Base-by-base conservation (phyloP, 2,888 invertebrate genomes). In the Cantharis rufa region DNA sequence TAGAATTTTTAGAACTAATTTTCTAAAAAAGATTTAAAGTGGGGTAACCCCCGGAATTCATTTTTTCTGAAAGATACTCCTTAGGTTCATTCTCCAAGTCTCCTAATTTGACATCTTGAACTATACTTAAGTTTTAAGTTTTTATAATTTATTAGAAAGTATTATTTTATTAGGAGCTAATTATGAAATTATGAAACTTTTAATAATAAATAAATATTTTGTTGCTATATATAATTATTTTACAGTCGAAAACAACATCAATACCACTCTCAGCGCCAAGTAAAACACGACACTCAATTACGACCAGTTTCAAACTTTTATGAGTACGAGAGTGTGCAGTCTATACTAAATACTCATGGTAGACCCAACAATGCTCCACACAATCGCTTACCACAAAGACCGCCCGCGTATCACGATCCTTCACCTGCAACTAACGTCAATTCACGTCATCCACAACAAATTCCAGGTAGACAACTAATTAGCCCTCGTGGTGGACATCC, bases 301-400 rank as follows among this genome's bases (percentile, higher is more conserved):
- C 90, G 95, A 15, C 95, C 95, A 5, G 92, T 93, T 79, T 95
- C 95, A 78, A 95, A 94, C 88, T 95, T 93, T 88, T 95, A 95
- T 88, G 95, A 96, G 87, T 95, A 95, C 87, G 95, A 95, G 87
- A 94, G 92, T 81, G 92, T 94, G 32, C 94, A 94, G 82, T 90
- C 93, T 89, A 87, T 92, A 85, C 88, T 89, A 85, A 87, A 87
- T 84, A 82, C 80, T 74, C 80, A 84, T 72, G 80, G 82, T 75
- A 76, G 82, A 80, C 68, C 80, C 78, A 74, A 83, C 84, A 48
- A 48, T 9, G 80, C 82, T 78, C 85, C 88, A 87, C 86, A 86
- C 86, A 84, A 77, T 80, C 86, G 89, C 87, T 88, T 86, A 73
- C 78, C 79, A 5, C 74, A 70, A 62, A 80, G 80, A 64, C 79